These are phyloP conservation scores for Typhlichthys eigenmanni DNA, from an alignment of 2,797 vertebrate species.

Conservation along the genomic window DNA sequence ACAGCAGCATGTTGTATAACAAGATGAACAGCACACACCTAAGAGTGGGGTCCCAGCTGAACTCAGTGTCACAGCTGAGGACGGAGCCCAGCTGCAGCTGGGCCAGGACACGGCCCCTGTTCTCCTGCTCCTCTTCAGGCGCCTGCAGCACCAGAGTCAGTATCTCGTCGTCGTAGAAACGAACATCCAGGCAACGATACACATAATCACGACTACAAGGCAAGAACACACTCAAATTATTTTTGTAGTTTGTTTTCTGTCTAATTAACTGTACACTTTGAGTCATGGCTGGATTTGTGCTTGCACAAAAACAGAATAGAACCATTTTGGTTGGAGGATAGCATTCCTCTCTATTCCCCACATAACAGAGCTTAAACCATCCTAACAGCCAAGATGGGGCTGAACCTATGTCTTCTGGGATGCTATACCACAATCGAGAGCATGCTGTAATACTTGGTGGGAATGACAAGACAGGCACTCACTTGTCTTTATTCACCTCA, in stretches of 20 bases:
- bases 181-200: constrained; percentile 91
- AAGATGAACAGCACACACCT: constrained; percentile 72
- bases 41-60: constrained; percentile 78
- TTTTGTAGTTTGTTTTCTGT: not conserved
- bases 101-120: constrained; percentile 82
- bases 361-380: no score
- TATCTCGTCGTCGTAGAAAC: constrained; percentile 95
- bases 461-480: constrained; percentile 47
- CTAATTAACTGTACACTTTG: no score
- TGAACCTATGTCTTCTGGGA: not conserved
- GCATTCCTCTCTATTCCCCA: no score
- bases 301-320: no score
- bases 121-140: constrained; percentile 75
- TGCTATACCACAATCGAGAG: no score
- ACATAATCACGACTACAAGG: constrained; percentile 57
- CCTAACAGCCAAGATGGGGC: no score
- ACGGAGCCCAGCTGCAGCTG: constrained; percentile 86
- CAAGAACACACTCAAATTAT: not conserved
- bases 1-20: not conserved
- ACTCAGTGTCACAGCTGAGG: constrained; percentile 78
- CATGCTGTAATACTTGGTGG: no score
- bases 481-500: constrained; percentile 75
- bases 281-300: no score
- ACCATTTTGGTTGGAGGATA: not conserved
- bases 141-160: constrained; percentile 88